Base-by-base conservation (phyloP, 2,888 invertebrate species). In the Catocala nupta region DNA sequence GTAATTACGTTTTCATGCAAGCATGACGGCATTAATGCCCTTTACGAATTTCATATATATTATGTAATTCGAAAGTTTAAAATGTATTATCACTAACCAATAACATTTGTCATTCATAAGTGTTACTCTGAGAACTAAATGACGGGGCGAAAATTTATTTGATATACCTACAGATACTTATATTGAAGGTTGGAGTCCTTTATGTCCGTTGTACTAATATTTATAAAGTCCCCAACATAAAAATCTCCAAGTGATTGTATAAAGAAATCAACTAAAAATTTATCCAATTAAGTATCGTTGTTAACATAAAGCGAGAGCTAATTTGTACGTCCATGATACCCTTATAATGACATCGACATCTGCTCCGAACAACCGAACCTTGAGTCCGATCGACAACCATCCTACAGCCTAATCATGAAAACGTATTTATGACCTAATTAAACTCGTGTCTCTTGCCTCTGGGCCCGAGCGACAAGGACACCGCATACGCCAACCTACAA, bases 391-490 rank as follows among this genome's bases (percentile, higher is more conserved):
- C 78, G 78, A 74, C 76, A 80, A 80, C 78, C 77, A 70, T 79
- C 80, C 82, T 91, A 91, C 77, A 71, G 78, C 77, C 82, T 92
- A 92, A 93, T 93, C 90, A 92, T 91, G 92, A 93, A 93, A 94
- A 93, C 89, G 92, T 93, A 93, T 93, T 94, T 93, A 94, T 94
- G 93, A 94, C 92, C 94, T 94, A 93, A 93, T 94, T 93, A 94
- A 93, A 93, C 88, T 91, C 88, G 86, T 91, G 90, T 90, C 92
- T 89, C 80, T 84, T 84, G 81, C 82, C 85, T 84, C 82, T 68
- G 78, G 77, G 73, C 77, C 75, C 79, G 81, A 59, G 71, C 55
- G 86, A 90, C 71, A 61, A 81, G 73, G 89, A 90, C 77, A 58
- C 66, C 47, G 71, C 65, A 82, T 68, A 45, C 68, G 39, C 53